Evolutionary conservation across 1,140 invertebrate genomes (phyloP).

Genomic region (Heliconius himera): DNA sequence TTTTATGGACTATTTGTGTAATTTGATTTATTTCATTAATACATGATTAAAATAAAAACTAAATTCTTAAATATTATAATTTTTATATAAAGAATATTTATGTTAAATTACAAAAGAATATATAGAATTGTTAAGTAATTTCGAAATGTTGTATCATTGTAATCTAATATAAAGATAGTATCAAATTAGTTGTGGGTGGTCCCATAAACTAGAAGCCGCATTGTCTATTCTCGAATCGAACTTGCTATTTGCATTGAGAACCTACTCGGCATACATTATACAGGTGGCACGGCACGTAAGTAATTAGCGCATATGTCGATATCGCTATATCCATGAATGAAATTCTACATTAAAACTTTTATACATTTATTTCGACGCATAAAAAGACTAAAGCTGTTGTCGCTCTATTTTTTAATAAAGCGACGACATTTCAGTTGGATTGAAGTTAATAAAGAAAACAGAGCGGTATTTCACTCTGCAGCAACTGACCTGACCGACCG

Average conservation of each 20-base stretch:
- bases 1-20: neutral
- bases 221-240: slow-evolving; percentile 79
- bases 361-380: slow-evolving; percentile 40
- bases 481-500: slow-evolving; percentile 69
- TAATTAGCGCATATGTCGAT: slow-evolving; percentile 73
- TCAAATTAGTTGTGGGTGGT: slow-evolving; percentile 68
- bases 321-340: slow-evolving; percentile 66
- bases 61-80: neutral
- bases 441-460: slow-evolving; percentile 51
- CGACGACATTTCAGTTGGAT: slow-evolving; percentile 38
- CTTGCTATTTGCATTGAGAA: slow-evolving; percentile 78
- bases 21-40: neutral
- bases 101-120: neutral
- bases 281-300: slow-evolving; percentile 57
- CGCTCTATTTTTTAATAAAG: slow-evolving; percentile 43
- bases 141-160: neutral
- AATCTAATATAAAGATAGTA: slow-evolving; percentile 39
- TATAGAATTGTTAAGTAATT: neutral
- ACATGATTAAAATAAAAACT: neutral
- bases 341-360: slow-evolving; percentile 62
- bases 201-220: slow-evolving; percentile 71
- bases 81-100: neutral
- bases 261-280: slow-evolving; percentile 73
- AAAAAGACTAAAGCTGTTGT: slow-evolving; percentile 39
- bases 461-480: slow-evolving; percentile 49